A percentile compares a stretch with the other conserved stretches of the same genome.
phyloP scores from a whole-genome alignment of 2,113 vertebrate species.

The Syngnathus scovelli region DNA sequence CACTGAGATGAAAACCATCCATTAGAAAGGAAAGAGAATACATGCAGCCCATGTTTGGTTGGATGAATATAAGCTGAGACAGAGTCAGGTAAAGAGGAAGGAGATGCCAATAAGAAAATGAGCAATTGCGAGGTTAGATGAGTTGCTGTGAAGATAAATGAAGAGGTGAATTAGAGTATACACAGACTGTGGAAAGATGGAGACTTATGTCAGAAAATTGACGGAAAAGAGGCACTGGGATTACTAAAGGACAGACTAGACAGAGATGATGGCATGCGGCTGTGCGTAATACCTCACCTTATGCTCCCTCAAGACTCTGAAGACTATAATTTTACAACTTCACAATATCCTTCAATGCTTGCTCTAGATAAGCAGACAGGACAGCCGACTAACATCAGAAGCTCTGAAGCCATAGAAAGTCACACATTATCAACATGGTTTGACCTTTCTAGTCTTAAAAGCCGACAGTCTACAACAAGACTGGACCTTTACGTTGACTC shows the following conservation, averaged over 20 bases:
- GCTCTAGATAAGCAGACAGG: background rate
- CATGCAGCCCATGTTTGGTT: background rate
- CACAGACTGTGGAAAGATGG: slow-evolving; percentile 3
- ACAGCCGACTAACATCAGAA: background rate
- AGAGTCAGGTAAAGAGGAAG: slow-evolving; percentile 1
- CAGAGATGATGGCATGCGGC: background rate
- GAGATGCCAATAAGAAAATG: slow-evolving; percentile 15
- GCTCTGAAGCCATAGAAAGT: background rate
- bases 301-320: background rate
- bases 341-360: background rate
- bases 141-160: slow-evolving; percentile 20
- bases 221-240: slow-evolving; percentile 8
- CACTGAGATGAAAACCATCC: slow-evolving; percentile 33
- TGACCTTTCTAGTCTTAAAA: background rate
- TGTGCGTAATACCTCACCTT: background rate
- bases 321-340: background rate
- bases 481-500: background rate
- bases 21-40: slow-evolving; percentile 13
- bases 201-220: background rate
- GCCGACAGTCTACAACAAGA: background rate
- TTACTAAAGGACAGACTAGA: background rate
- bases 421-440: background rate
- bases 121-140: slow-evolving; percentile 24
- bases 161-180: slow-evolving; percentile 24
- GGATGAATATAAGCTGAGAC: slow-evolving; percentile 1